Conservation (phyloP, 2,888 invertebrate genomes). For the Baronia brevicornis region DNA sequence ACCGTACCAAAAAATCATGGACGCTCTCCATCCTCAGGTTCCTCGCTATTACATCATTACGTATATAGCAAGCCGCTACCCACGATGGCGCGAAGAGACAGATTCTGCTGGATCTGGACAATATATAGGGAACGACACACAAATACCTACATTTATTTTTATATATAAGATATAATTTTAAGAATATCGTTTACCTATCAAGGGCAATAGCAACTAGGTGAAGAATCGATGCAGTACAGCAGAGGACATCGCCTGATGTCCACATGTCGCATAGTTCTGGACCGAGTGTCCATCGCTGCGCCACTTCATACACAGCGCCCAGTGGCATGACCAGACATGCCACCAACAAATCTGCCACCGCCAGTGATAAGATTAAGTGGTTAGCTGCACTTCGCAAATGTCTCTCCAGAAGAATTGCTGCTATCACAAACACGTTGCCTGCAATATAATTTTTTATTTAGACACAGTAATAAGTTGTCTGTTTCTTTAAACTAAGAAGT, state of each 20-base stretch:
- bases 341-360: conserved; percentile 93
- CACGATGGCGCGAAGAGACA: too few relatives aligned
- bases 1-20: too few relatives aligned
- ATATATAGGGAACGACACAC: too few relatives aligned
- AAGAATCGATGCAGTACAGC: conserved; percentile 89
- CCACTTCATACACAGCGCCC: conserved; percentile 85
- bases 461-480: conserved; percentile 1
- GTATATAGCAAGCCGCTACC: too few relatives aligned
- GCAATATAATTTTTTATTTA: conserved; percentile 31
- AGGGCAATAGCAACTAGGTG: conserved; percentile 88
- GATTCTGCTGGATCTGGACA: too few relatives aligned
- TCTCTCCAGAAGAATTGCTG: conserved; percentile 90
- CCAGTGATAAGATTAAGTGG: conserved; percentile 91
- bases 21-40: too few relatives aligned
- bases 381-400: conserved; percentile 92
- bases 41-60: too few relatives aligned
- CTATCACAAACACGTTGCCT: conserved; percentile 97
- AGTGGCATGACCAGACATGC: conserved; percentile 88
- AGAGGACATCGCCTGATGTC: conserved; percentile 94
- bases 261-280: conserved; percentile 95
- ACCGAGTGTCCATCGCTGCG: conserved; percentile 88
- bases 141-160: too few relatives aligned
- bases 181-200: conserved; percentile 81
- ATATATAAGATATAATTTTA: conserved; percentile 7
- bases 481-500: too few relatives aligned